Evolutionary conservation across 2,888 invertebrate genomes (phyloP), one percentile per base, ranked within the genome.

Genomic region (Dicycla oo): DNA sequence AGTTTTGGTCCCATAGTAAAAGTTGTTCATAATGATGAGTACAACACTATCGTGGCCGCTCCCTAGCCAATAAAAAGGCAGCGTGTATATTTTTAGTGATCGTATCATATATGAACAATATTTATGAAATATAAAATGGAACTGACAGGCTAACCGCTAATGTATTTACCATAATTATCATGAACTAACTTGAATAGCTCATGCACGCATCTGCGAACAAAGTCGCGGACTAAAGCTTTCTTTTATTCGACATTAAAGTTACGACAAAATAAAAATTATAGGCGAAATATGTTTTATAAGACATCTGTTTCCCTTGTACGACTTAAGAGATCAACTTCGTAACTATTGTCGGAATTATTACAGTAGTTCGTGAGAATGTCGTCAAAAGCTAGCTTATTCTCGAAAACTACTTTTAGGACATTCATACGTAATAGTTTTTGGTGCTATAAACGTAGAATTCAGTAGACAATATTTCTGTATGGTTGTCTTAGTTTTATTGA

Each of bases 251-350:
- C n/a, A 10, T 56, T 54, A 75, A 68, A 54, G 54, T 60, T 45
- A 75, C 71, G 38, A 58, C 40, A 60, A 67, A 56, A 75, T 72
- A 75, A 73, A 79, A 66, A 72, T 75, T 40, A 23, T 40, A 1
- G 2, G 0, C 5, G 5, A 51, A 45, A 66, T 69, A 77, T 75
- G 45, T 73, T 78, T 72, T 78, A 73, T 76, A 20, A 56, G 64
- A 38, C 67, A 53, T 76, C 30, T 64, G 58, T 63, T 61, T 69
- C 45, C 26, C 18, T 63, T 61, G 40, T 73, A 62, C 26, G 69
- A 65, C 62, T 72, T 67, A 61, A 38, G 73, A 63, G 69, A 77
- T 77, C 68, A 73, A 82, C 73, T 73, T 66, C 63, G 45, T 61
- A 61, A 71, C 56, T 49, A 66, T 66, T 18, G 26, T 43, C 13